These are phyloP conservation scores for Caenorhabditis angaria DNA, from an alignment of 2,888 invertebrate genomes.

Conservation along the genomic window DNA sequence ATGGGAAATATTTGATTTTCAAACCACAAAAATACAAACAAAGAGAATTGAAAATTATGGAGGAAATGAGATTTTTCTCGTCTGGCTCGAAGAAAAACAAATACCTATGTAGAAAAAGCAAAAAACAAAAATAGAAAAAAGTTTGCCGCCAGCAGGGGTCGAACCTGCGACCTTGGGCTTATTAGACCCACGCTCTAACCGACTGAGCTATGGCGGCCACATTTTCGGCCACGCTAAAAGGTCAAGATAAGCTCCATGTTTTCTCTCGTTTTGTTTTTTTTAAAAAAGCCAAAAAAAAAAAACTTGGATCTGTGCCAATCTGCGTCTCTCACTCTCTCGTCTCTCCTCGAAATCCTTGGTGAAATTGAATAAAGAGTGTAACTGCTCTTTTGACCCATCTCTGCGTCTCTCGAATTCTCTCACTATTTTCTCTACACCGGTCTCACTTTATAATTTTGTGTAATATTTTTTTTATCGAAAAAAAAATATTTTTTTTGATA, in stretches of 20 bases:
- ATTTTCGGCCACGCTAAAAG: not conserved
- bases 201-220: conserved; percentile 65
- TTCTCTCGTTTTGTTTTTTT: not conserved
- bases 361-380: too few species aligned
- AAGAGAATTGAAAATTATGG: too few species aligned
- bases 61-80: too few species aligned
- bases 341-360: not conserved
- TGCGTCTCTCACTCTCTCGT: not conserved
- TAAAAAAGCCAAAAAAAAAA: not conserved
- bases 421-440: not conserved
- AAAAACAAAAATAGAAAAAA: too few species aligned
- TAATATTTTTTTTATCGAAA: not conserved
- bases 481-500: not conserved
- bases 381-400: not conserved
- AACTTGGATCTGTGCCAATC: not conserved
- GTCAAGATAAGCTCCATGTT: too few species aligned
- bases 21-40: too few species aligned
- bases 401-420: not conserved
- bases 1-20: too few species aligned
- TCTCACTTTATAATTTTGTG: not conserved
- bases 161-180: conserved; percentile 72
- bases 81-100: too few species aligned
- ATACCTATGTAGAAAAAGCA: too few species aligned
- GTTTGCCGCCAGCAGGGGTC: conserved; percentile 71
- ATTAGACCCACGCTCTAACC: conserved; percentile 71